These are phyloP conservation scores for Lonchura striata DNA, from an alignment of 2,113 vertebrate species.

Conservation along the genomic window DNA sequence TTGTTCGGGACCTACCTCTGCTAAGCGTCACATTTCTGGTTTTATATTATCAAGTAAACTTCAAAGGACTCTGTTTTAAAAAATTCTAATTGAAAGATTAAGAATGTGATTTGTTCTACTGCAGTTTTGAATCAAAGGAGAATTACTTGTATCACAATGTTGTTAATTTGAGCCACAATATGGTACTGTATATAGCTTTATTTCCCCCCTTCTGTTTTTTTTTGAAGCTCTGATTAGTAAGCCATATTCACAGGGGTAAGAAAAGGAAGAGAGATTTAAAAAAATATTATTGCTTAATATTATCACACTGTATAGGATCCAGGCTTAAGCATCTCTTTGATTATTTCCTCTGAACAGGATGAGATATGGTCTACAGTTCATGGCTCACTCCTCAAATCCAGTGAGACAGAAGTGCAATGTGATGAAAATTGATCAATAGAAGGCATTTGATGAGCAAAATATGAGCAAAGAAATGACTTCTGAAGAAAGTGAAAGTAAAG, in stretches of 20 bases:
- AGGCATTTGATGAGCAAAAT: neutral
- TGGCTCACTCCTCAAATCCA: slow-evolving; percentile 8
- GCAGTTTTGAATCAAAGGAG: neutral
- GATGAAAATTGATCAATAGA: slow-evolving; percentile 59
- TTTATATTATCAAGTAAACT: neutral
- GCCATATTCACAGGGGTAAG: neutral
- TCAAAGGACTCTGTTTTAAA: neutral
- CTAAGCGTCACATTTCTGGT: neutral
- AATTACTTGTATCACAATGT: neutral
- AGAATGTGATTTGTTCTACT: neutral
- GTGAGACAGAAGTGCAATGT: slow-evolving; percentile 32
- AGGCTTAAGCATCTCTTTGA: slow-evolving; percentile 20
- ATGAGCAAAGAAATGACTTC: slow-evolving; percentile 12
- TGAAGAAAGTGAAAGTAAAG: slow-evolving; percentile 18
- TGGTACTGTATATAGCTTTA: neutral
- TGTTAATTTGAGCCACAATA: neutral
- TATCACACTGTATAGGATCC: neutral
- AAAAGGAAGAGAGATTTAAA: neutral
- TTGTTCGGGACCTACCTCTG: neutral
- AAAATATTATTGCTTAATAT: neutral
- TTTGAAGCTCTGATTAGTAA: neutral
- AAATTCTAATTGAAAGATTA: neutral
- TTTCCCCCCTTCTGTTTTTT: neutral
- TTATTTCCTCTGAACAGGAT: slow-evolving; percentile 32
- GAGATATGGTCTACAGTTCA: slow-evolving; percentile 5